Conservation (phyloP, 2,797 vertebrate genomes). For the Iguana delicatissima region DNA sequence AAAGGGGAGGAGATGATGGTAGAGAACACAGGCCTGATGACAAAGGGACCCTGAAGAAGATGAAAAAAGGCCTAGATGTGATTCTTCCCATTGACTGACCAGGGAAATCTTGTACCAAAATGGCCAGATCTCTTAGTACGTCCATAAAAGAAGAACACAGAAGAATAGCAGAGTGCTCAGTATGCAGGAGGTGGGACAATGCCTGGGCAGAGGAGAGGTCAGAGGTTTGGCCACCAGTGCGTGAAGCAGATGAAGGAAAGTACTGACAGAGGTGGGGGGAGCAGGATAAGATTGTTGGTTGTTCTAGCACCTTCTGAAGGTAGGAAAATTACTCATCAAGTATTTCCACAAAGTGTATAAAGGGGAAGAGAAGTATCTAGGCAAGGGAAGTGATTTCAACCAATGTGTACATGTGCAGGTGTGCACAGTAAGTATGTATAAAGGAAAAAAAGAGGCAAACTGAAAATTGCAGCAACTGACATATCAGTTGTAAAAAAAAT, state of each 20-base stretch:
- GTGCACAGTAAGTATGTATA: not conserved
- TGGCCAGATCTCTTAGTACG: not conserved
- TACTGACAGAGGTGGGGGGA: not conserved
- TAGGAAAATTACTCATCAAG: not conserved
- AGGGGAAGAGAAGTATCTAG: not conserved
- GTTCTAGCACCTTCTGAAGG: not conserved
- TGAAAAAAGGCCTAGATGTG: not conserved
- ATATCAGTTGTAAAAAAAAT: not conserved
- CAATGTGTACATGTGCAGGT: not conserved
- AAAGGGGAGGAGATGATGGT: not conserved
- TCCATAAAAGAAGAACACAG: not conserved
- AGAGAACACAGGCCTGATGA: not conserved
- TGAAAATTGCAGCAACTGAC: slow-evolving; percentile 5
- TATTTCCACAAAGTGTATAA: not conserved
- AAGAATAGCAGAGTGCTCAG: not conserved
- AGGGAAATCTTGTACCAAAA: not conserved
- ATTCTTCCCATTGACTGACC: not conserved
- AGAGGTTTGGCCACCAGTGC: not conserved
- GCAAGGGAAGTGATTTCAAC: not conserved
- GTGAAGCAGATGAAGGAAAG: not conserved
- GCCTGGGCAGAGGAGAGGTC: too few species aligned
- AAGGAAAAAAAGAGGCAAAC: not conserved
- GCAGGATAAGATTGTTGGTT: not conserved
- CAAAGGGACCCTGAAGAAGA: not conserved
- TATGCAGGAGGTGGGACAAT: too few species aligned